Percentiles rank a stretch among this genome's conserved stretches.
Evolutionary conservation across 2,888 invertebrate species (phyloP).

Genomic region (Nymphalis urticae): DNA sequence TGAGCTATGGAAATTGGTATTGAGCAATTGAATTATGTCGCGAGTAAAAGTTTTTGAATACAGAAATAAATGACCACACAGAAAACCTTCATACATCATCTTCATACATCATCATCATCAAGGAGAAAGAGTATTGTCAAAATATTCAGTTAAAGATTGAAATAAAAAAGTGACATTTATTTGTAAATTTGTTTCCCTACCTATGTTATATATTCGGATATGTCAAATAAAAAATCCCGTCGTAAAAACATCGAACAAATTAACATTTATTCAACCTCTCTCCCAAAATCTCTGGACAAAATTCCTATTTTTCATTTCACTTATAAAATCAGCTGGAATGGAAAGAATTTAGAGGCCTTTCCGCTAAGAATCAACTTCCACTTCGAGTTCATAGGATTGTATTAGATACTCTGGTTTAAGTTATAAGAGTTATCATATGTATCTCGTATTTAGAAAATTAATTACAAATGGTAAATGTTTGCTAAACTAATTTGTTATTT

Average conservation of each 20-base stretch:
- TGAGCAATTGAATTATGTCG: no score
- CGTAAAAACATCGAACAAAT: slow-evolving; percentile 36
- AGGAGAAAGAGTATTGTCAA: no score
- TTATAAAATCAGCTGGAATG: slow-evolving; percentile 29
- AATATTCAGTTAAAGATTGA: no score
- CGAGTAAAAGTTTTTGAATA: no score
- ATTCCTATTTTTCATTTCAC: slow-evolving; percentile 53
- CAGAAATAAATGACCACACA: no score
- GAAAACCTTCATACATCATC: no score
- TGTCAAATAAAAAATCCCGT: not conserved
- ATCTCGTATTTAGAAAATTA: not conserved
- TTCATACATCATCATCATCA: no score
- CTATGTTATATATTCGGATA: not conserved
- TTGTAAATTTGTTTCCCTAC: not conserved
- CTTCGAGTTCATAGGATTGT: slow-evolving; percentile 57
- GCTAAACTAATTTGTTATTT: no score
- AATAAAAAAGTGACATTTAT: no score
- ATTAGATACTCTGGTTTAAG: slow-evolving; percentile 43
- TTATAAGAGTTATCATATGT: slow-evolving; percentile 18
- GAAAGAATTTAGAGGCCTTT: slow-evolving; percentile 42
- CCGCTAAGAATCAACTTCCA: slow-evolving; percentile 57
- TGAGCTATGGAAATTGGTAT: no score
- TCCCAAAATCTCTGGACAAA: slow-evolving; percentile 19
- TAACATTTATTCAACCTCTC: slow-evolving; percentile 29
- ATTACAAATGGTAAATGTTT: no score